Base-by-base conservation (phyloP, 1,140 invertebrate species). In the Caenorhabditis briggsae region DNA sequence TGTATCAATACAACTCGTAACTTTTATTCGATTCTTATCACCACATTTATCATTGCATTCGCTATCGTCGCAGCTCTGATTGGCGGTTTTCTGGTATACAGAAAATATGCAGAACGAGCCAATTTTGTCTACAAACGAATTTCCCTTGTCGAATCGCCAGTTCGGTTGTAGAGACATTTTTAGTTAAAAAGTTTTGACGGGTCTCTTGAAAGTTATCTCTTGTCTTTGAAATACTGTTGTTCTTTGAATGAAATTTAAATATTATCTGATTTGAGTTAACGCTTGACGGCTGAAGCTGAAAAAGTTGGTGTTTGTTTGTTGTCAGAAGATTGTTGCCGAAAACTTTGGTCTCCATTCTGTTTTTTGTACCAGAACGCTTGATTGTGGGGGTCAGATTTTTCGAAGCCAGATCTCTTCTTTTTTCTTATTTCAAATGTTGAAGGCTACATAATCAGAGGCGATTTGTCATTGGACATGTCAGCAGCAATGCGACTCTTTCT, bases 1-100 rank as follows among this genome's bases (percentile, higher is more conserved):
- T 88, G 86, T 33, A 8, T 56, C 48, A 41, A 86, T n/a, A 65
- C 61, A 33, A 74, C 84, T 50, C 84, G 84, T 58, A 70, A 64
- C 65, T 85, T 85, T 48, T 50, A 53, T n/a, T 65, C 84, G 0
- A 53, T 85, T 58, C 65, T 85, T 12, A 74, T 85, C 48, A 70
- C 84, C 16, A 85, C 84, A 16, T 64, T 85, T 56, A 41, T 78
- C 50, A 25, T 85, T 50, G 61, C 84, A 25, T 85, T 85, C n/a
- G 43, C 65, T 12, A 65, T 85, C 20, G 84, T 85, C n/a, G 53
- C 46, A 48, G 20, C 64, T 23, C 65, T 85, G 5, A 43, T 74
- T 46, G 70, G 70, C n/a, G 70, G 46, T 25, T 78, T 78, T 23
- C 70, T 78, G 0, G 33, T 50, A 5, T 78, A 78, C 23, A 48